A percentile compares a stretch with the other conserved stretches of the same genome.
phyloP scores from a whole-genome alignment of 2,888 invertebrate species.

The Pollenia amentaria region DNA sequence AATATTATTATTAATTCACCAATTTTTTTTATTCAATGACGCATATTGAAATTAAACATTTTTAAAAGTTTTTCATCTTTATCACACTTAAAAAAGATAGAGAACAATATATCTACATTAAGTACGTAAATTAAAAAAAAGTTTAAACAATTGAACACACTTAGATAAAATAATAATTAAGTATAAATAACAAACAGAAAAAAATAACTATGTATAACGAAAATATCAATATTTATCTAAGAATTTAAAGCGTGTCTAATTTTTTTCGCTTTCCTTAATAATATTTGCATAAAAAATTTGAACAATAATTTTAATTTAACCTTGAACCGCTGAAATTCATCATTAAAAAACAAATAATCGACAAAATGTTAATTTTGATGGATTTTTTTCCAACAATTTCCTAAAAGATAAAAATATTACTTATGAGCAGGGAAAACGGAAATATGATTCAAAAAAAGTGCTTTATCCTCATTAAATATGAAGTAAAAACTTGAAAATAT shows the following conservation, averaged over 20 bases:
- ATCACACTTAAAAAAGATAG: conserved; percentile 9
- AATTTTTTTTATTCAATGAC: conserved; percentile 30
- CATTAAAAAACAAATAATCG: background rate
- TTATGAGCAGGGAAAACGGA: no score
- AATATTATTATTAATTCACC: conserved; percentile 3
- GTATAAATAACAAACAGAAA: background rate
- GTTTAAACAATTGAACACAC: background rate
- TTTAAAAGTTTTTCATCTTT: conserved; percentile 31
- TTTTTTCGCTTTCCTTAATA: conserved; percentile 12
- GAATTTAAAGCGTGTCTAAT: conserved; percentile 10
- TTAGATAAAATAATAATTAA: conserved; percentile 15
- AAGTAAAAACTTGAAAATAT: no score
- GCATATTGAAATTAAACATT: conserved; percentile 16
- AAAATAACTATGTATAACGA: background rate
- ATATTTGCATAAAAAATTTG: conserved; percentile 47
- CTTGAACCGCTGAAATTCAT: conserved; percentile 13
- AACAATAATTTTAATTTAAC: conserved; percentile 36
- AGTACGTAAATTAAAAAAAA: conserved; percentile 28
- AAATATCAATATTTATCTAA: conserved; percentile 41
- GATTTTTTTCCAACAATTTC: conserved; percentile 9
- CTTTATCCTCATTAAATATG: no score
- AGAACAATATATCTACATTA: background rate
- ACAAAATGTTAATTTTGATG: background rate
- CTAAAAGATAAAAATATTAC: background rate
- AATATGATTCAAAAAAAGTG: no score